These are phyloP conservation scores for Acronicta leporina DNA, from an alignment of 2,888 invertebrate genomes.

Conservation along the genomic window DNA sequence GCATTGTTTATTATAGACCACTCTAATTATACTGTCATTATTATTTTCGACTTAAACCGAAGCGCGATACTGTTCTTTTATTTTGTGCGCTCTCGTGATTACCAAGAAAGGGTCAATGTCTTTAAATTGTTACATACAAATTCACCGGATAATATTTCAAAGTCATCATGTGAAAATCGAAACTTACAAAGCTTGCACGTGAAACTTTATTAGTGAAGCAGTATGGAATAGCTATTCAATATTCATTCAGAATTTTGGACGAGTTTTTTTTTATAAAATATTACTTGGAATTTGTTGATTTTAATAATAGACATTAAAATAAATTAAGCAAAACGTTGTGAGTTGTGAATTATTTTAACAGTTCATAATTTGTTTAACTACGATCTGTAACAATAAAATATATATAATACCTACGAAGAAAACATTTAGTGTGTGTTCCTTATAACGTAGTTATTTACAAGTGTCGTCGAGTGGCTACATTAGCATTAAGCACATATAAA, in stretches of 20 bases:
- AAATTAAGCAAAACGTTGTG: neutral
- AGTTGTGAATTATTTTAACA: too few relatives aligned
- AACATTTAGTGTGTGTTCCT: slow-evolving; percentile 10
- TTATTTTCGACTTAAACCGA: slow-evolving; percentile 65
- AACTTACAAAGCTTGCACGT: slow-evolving; percentile 29
- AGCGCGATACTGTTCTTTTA: slow-evolving; percentile 48
- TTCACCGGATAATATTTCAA: slow-evolving; percentile 18
- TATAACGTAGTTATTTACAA: slow-evolving; percentile 27
- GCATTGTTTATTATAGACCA: slow-evolving; percentile 82
- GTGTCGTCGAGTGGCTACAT: slow-evolving; percentile 26
- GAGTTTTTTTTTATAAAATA: slow-evolving; percentile 15
- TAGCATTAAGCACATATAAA: slow-evolving; percentile 49
- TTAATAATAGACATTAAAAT: neutral
- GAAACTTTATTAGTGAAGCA: slow-evolving; percentile 25
- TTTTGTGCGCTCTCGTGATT: slow-evolving; percentile 41
- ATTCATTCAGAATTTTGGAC: slow-evolving; percentile 26
- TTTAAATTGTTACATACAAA: slow-evolving; percentile 42
- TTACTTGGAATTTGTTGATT: slow-evolving; percentile 2
- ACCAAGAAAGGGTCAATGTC: slow-evolving; percentile 49
- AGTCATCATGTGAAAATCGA: slow-evolving; percentile 21
- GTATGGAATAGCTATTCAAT: slow-evolving; percentile 17
- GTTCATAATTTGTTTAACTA: neutral
- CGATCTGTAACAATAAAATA: slow-evolving; percentile 1
- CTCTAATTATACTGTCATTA: slow-evolving; percentile 79
- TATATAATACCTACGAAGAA: neutral